Evolutionary conservation across 2,888 invertebrate genomes (phyloP), one percentile per base, ranked within the genome.

Genomic region (Eupithecia insigniata): DNA sequence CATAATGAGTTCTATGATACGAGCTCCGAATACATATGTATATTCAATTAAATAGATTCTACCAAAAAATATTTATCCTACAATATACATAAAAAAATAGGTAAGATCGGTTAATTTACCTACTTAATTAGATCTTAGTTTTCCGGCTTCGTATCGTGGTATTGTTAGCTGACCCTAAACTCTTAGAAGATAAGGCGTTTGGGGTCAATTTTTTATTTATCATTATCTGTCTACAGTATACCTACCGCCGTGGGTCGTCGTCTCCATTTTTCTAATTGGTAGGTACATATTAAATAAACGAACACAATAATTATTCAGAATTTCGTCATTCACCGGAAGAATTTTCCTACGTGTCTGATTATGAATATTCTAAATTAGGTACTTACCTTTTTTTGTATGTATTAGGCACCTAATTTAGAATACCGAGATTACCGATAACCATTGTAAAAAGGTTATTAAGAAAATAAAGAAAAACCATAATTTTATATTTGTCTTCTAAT

Each of bases 151-250:
- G n/a, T 62, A 34, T 66, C 36, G 10, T 66, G 39, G 32, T 32
- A 51, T 58, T 65, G 65, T 70, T 64, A 36, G 26, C 55, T 70
- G 69, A 70, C 69, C 39, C 65, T 30, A 65, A n/a, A 65, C 34
- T 51, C 26, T 51, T 34, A 22, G 2, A 16, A 32, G 66, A 43
- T 58, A 70, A 66, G 36, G 18, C 14, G 6, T 30, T 12, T 12
- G 28, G 51, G 70, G 66, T 70, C 70, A 70, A 51, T 43, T 60
- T 43, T 43, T 60, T 28, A 58, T 62, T 22, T 30, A 46, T 51
- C 28, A 16, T 39, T 69, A 64, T 51, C 18, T 55, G 34, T 4
- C n/a, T n/a, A n/a, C n/a, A n/a, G n/a, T n/a, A n/a, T n/a, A n/a
- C n/a, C n/a, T n/a, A n/a, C 61, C n/a, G 61, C 55, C 55, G 55